Conservation (phyloP, 2,888 invertebrate species). For the Eupithecia tripunctaria region DNA sequence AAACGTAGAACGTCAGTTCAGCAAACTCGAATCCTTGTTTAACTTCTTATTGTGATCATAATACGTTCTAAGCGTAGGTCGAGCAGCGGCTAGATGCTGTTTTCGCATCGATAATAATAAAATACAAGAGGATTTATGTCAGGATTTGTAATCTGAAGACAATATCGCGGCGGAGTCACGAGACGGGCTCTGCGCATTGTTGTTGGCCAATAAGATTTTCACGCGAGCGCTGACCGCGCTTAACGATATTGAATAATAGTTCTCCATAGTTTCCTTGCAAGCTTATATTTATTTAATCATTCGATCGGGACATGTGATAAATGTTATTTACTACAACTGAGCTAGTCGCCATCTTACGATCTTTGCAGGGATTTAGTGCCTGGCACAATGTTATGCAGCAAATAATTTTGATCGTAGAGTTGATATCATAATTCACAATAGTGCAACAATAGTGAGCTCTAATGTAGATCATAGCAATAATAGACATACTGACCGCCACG, state of each 20-base stretch:
- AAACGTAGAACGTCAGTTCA: slow-evolving; percentile 1
- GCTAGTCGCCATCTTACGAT: slow-evolving; percentile 21
- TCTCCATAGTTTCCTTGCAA: slow-evolving; percentile 21
- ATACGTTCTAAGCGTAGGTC: slow-evolving; percentile 30
- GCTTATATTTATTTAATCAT: slow-evolving; percentile 29
- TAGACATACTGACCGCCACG: slow-evolving; percentile 23
- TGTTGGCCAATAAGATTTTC: slow-evolving; percentile 66
- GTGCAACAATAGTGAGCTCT: not conserved
- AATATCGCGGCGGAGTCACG: slow-evolving; percentile 77
- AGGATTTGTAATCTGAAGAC: slow-evolving; percentile 74
- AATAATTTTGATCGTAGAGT: slow-evolving; percentile 16
- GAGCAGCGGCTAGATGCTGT: slow-evolving; percentile 39
- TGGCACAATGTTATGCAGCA: slow-evolving; percentile 16
- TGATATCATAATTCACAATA: slow-evolving; percentile 14
- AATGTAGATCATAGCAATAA: slow-evolving; percentile 16
- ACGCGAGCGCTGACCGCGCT: slow-evolving; percentile 58
- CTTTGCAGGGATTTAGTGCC: slow-evolving; percentile 15
- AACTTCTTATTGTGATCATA: slow-evolving; percentile 7
- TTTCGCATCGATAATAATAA: slow-evolving; percentile 73
- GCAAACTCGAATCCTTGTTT: not conserved
- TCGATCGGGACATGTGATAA: slow-evolving; percentile 29
- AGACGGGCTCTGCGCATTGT: slow-evolving; percentile 75
- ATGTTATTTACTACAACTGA: slow-evolving; percentile 25
- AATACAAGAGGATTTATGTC: slow-evolving; percentile 78
- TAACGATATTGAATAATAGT: slow-evolving; percentile 32